Percentiles rank a stretch among this genome's conserved stretches.
These are phyloP conservation scores for Sternotherus odoratus DNA, from an alignment of 2,797 vertebrate species.

Conservation along the genomic window DNA sequence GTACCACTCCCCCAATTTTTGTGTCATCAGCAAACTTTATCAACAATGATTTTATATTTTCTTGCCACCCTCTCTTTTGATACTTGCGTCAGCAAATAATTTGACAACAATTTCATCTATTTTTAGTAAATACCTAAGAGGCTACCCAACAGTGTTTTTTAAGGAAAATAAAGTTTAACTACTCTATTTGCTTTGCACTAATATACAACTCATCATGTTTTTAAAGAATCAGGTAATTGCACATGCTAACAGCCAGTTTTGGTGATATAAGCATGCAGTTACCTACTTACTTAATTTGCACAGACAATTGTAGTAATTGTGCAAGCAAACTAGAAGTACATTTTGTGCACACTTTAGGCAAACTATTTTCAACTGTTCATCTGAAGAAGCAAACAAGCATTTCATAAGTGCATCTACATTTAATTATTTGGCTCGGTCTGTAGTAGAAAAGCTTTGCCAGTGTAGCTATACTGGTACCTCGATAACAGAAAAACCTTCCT, in stretches of 20 bases:
- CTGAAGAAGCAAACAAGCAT: background rate
- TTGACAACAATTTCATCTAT: background rate
- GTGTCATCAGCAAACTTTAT: background rate
- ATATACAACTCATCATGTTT: background rate
- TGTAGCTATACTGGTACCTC: no score
- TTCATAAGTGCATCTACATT: background rate
- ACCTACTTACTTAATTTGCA: background rate
- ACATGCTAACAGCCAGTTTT: background rate
- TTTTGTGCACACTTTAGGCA: background rate
- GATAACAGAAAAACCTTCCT: no score
- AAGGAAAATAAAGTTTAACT: background rate
- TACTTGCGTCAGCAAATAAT: no score
- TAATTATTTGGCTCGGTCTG: background rate
- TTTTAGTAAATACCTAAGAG: background rate
- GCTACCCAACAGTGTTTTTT: background rate
- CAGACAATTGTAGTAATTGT: background rate
- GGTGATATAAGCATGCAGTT: background rate
- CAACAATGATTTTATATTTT: background rate
- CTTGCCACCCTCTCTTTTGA: background rate
- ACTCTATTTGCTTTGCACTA: background rate
- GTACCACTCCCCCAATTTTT: background rate
- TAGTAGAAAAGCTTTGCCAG: background rate
- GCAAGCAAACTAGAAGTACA: background rate
- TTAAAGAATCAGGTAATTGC: background rate
- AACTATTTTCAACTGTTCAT: background rate